Evolutionary conservation across 2,888 invertebrate species (phyloP).

Genomic region (Cecidostiba fungosa): DNA sequence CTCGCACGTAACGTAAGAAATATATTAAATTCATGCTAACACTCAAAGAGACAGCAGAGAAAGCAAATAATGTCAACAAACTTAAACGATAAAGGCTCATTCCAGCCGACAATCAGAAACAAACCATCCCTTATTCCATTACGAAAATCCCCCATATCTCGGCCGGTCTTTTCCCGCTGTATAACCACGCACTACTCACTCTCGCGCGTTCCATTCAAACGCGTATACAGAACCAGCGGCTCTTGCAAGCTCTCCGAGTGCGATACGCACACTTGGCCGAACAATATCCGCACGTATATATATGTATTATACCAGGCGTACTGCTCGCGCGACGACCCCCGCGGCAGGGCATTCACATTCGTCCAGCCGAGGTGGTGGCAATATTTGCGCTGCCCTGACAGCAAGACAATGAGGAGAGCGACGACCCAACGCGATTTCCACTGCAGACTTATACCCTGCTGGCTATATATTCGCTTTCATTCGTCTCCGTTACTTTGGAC

Average conservation of each 20-base stretch:
- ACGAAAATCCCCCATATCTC: not conserved
- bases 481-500: constrained; percentile 12
- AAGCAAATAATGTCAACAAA: not conserved
- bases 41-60: no score
- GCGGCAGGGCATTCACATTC: constrained; percentile 21
- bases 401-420: constrained; percentile 41
- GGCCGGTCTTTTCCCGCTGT: not conserved
- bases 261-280: constrained; percentile 1
- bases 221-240: not conserved
- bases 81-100: not conserved
- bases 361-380: constrained; percentile 36
- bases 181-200: not conserved
- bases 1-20: no score
- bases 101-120: not conserved
- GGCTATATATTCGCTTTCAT: constrained; percentile 40
- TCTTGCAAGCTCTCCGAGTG: not conserved
- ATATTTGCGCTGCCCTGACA: constrained; percentile 50
- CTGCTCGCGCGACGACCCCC: not conserved
- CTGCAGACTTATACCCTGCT: not conserved
- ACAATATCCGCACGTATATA: not conserved
- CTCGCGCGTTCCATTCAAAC: not conserved
- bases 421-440: not conserved
- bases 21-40: no score
- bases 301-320: not conserved
- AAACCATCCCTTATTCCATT: constrained; percentile 10